Evolutionary conservation across 2,888 invertebrate species (phyloP).

Genomic region (Leucophenga maculata): DNA sequence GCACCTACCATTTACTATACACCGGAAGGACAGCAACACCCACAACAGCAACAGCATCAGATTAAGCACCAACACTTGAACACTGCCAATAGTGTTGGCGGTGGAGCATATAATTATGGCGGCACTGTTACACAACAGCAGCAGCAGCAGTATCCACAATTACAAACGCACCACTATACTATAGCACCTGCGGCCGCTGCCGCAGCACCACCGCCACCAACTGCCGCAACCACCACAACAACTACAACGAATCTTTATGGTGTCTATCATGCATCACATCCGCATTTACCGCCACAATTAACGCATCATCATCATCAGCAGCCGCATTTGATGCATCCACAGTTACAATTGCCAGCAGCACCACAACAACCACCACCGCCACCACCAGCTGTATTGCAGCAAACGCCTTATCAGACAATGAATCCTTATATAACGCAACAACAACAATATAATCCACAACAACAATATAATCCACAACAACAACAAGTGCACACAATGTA

Average conservation of each 20-base stretch:
- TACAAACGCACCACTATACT: conserved; percentile 40
- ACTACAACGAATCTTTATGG: not conserved
- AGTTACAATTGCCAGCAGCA: conserved; percentile 32
- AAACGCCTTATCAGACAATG: conserved; percentile 24
- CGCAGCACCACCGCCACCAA: not conserved
- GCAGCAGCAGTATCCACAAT: conserved; percentile 26
- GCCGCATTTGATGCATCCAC: conserved; percentile 15
- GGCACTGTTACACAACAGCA: conserved; percentile 44
- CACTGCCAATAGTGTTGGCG: conserved; percentile 25
- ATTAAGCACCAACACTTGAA: conserved; percentile 7
- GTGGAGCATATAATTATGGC: conserved; percentile 11
- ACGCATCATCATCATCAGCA: conserved; percentile 21
- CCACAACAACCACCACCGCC: conserved; percentile 39
- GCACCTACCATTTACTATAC: conserved; percentile 47
- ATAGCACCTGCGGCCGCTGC: conserved; percentile 44
- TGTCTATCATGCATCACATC: not conserved
- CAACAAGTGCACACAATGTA: conserved; percentile 43
- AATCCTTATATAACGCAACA: conserved; percentile 13
- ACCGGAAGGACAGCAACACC: not conserved
- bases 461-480: conserved; percentile 48
- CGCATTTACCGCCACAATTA: conserved; percentile 15
- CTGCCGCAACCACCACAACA: not conserved
- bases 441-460: not conserved
- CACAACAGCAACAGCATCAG: conserved; percentile 34
- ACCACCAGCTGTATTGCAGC: conserved; percentile 45